Evolutionary conservation across 2,888 invertebrate species (phyloP), one percentile per base, ranked within the genome.

Genomic region (Cerceris rybyensis): DNA sequence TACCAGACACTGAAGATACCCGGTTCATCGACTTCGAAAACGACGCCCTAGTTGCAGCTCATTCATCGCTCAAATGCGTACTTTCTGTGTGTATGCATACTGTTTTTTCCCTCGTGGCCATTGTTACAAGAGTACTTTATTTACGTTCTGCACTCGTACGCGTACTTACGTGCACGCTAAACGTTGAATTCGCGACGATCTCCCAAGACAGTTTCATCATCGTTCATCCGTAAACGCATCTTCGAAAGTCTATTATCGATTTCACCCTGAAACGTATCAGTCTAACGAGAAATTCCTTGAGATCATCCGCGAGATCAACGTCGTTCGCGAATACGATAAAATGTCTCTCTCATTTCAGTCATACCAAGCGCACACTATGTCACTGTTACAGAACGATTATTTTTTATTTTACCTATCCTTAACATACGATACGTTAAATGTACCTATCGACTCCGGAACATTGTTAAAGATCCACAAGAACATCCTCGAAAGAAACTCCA

Each of bases 301-400:
- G 63, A 39, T 41, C 17, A 13, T 28, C 28, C 17, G 41, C 8
- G 42, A 7, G 54, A 54, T 43, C 63, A 68, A 59, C 54, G 11
- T 43, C 52, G 39, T 46, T 11, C 49, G 14, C 16, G 11, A 58
- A 43, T 13, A 16, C 28, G 16, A 70, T 17, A 54, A 61, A 73
- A 14, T 9, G 42, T 55, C 39, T 39, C n/a, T 17, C 39, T 42
- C 39, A 17, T 67, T 61, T 13, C 52, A 60, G 49, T 8, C 41
- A 39, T 54, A 57, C 17, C 63, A 73, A 66, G 58, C 72, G 28
- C 61, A n/a, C 54, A 43, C 64, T 76, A 46, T 59, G 58, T 58
- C 76, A 63, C 58, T 54, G 69, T 8, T 42, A 63, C 67, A 63
- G 69, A 79, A 79, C 41, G 59, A 73, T 69, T 69, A 71, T 46